Evolutionary conservation across 2,888 invertebrate genomes (phyloP).

Genomic region (Acholoe squamosa): DNA sequence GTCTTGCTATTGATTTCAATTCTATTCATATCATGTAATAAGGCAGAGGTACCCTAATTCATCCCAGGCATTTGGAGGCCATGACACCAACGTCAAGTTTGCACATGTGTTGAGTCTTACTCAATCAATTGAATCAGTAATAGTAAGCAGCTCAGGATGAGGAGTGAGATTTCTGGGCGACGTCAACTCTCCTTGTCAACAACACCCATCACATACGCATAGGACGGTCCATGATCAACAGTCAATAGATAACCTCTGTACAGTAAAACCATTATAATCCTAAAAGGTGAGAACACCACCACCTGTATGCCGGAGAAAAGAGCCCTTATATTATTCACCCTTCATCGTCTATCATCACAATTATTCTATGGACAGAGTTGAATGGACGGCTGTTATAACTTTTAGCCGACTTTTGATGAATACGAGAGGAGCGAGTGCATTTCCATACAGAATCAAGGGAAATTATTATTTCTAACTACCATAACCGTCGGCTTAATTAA

Average conservation of each 20-base stretch:
- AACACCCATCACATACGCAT: background rate
- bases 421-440: background rate
- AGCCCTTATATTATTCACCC: no score
- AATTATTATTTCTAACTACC: background rate
- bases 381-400: slow-evolving; percentile 36
- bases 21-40: no score
- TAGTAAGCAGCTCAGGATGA: background rate
- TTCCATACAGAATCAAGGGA: background rate
- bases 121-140: no score
- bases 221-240: slow-evolving; percentile 12
- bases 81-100: no score
- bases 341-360: background rate
- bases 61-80: no score
- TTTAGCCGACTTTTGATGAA: background rate
- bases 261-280: background rate
- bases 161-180: background rate
- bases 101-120: no score
- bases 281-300: no score
- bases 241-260: background rate
- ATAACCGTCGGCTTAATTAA: background rate
- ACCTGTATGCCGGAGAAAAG: no score
- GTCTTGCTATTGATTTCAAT: no score
- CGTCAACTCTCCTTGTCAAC: background rate
- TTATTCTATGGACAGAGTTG: background rate
- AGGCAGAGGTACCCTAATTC: no score